Evolutionary conservation across 2,113 vertebrate species (phyloP), one percentile per base, ranked within the genome.

Genomic region (Geothlypis trichas): DNA sequence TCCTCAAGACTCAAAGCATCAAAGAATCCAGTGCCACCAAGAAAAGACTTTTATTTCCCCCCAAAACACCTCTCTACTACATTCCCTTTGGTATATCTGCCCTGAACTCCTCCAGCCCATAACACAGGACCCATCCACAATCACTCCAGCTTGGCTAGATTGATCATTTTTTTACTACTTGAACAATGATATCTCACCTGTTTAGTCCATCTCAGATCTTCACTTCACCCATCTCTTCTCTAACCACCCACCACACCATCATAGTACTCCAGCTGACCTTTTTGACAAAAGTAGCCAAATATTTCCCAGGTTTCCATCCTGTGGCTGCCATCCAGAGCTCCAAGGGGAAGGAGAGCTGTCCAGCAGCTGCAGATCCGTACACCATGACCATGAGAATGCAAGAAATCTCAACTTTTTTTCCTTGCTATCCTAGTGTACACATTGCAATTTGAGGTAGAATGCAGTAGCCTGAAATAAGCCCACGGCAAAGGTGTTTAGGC

Each of bases 321-420:
- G 24, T 0, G 1, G 24, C 23, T 4, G 2, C 30, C 2, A 2
- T 11, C 9, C 57, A 47, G 21, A 72, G 27, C 12, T 35, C 15
- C 4, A 4, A 2, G 7, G 23, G 14, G 7, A 57, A 1, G 21
- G 4, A 84, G 55, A 1, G 3, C 67, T 73, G 54, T 68, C 46
- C 63, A 80, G 72, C 72, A 80, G 28, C 59, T 86, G 44, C 75
- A 91, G 44, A 21, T 18, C 30, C 65, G 3, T 5, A 20, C 11
- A 67, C 26, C n/a, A 23, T 2, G 11, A 26, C 54, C n/a, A 27
- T 0, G 2, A 68, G 28, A 67, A 84, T 0, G 0, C 4, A 58
- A 31, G 15, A 71, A 71, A 63, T 15, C 35, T 52, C 31, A 80
- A 24, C 7, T 23, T 42, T 9, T 7, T 9, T 49, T 4, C 71